phyloP scores from a whole-genome alignment of 2,797 vertebrate genomes.

The Sebastes glaucus region DNA sequence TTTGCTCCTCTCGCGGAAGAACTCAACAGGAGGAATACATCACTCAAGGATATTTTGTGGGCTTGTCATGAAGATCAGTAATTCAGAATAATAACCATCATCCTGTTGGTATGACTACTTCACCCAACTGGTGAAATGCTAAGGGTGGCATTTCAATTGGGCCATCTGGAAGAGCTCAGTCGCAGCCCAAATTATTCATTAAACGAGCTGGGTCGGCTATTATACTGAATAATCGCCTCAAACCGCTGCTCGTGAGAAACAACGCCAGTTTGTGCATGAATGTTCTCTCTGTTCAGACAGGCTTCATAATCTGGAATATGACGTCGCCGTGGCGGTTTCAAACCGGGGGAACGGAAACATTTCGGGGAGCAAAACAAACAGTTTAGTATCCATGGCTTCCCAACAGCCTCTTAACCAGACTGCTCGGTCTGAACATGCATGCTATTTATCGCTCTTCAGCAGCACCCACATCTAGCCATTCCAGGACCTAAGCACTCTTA shows the following conservation, averaged over 20 bases:
- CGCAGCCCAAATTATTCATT: conserved; percentile 72
- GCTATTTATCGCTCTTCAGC: conserved; percentile 57
- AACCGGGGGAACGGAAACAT: conserved; percentile 69
- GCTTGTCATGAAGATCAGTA: conserved; percentile 14
- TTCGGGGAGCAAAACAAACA: conserved; percentile 75
- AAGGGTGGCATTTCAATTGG: conserved; percentile 61
- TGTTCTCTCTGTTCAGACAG: conserved; percentile 61
- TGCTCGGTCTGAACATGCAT: conserved; percentile 18
- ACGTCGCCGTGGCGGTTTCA: conserved; percentile 68
- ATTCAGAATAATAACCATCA: conserved; percentile 41
- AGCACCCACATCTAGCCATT: conserved; percentile 48
- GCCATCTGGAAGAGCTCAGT: conserved; percentile 78
- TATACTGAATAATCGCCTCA: conserved; percentile 63
- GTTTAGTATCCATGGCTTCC: conserved; percentile 69
- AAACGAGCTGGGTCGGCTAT: conserved; percentile 57
- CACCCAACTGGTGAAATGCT: conserved; percentile 57
- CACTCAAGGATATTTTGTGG: conserved; percentile 23
- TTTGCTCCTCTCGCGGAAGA: neutral
- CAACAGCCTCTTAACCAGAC: conserved; percentile 42
- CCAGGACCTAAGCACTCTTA: conserved; percentile 29
- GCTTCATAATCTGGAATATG: conserved; percentile 65
- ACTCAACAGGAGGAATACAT: neutral
- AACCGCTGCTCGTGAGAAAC: conserved; percentile 59
- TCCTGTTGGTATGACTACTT: conserved; percentile 56
- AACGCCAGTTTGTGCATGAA: conserved; percentile 61